phyloP scores from a whole-genome alignment of 2,113 vertebrate genomes.

The mouse (Mus musculus) region GRCm39 chr19:18997001-18997500 shows the following conservation, averaged over 20 bases:
- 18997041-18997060: not conserved
- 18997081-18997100: conserved; percentile 25
- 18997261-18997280: not conserved
- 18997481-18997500: not conserved
- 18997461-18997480: not conserved
- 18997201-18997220: not conserved
- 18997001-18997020: not conserved
- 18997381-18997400: not conserved
- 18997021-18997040: conserved; percentile 8
- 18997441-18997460: not conserved
- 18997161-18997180: not conserved
- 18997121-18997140: not conserved
- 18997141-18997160: not conserved
- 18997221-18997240: not conserved
- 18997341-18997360: not conserved
- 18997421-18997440: not conserved
- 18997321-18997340: not conserved
- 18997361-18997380: not conserved
- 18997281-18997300: not conserved
- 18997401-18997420: not conserved
- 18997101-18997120: conserved; percentile 7
- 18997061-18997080: conserved; percentile 32
- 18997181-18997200: not conserved
- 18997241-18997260: not conserved
- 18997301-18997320: not conserved